These are phyloP conservation scores for Leucopsar rothschildi DNA, from an alignment of 2,113 vertebrate genomes.

Conservation along the genomic window DNA sequence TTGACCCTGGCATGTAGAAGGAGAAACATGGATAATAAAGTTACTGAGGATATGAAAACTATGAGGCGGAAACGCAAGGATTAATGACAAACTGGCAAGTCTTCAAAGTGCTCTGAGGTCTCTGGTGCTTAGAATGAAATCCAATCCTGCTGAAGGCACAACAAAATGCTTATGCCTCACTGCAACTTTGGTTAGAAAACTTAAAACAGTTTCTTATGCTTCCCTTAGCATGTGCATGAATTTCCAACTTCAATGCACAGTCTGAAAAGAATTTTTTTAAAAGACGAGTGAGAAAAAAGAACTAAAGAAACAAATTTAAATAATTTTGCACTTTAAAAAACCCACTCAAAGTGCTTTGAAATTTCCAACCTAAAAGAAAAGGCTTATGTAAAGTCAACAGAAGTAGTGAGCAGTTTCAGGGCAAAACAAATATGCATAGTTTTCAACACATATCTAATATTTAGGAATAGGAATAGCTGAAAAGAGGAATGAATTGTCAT, in stretches of 20 bases:
- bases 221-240: neutral
- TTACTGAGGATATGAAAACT: neutral
- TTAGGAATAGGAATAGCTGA: neutral
- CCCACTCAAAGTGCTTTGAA: neutral
- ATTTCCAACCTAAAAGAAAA: neutral
- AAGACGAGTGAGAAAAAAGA: neutral
- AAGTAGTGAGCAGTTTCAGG: neutral
- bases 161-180: neutral
- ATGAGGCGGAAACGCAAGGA: neutral
- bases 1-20: neutral
- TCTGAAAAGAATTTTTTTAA: neutral
- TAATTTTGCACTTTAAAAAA: constrained; percentile 11
- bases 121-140: constrained; percentile 17
- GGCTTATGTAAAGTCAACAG: neutral
- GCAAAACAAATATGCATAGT: neutral
- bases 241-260: neutral
- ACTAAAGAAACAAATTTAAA: neutral
- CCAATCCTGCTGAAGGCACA: neutral
- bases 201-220: neutral
- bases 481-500: neutral
- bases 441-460: neutral
- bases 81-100: constrained; percentile 5
- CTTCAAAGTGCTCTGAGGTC: constrained; percentile 35
- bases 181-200: neutral
- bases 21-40: neutral